These are phyloP conservation scores for Tromatobia lineatoria DNA, from an alignment of 2,888 invertebrate species.

Conservation along the genomic window DNA sequence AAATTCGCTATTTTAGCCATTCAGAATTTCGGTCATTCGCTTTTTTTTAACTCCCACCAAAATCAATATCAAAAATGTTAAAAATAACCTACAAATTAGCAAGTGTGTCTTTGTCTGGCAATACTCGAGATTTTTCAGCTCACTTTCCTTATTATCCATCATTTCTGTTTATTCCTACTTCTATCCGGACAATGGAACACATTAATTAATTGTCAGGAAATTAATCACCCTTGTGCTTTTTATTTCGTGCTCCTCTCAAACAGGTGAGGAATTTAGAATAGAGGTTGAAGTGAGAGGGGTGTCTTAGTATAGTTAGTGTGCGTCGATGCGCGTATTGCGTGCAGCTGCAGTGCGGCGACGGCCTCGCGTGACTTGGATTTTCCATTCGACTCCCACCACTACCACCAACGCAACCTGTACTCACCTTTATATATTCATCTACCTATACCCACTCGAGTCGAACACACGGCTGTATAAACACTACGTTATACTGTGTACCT, in stretches of 20 bases:
- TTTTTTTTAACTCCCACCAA: too few species aligned
- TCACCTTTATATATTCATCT: slow-evolving; percentile 35
- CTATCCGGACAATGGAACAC: neutral
- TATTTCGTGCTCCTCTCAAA: neutral
- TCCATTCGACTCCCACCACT: slow-evolving; percentile 64
- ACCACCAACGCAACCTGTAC: neutral
- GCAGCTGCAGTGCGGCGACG: slow-evolving; percentile 70
- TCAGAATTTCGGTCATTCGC: too few species aligned
- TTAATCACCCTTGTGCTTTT: slow-evolving; percentile 1
- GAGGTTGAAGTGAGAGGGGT: neutral
- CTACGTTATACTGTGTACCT: slow-evolving; percentile 3
- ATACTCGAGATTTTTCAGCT: neutral
- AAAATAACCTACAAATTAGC: neutral
- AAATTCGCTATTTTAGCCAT: too few species aligned
- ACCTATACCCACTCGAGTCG: slow-evolving; percentile 4
- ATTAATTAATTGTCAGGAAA: neutral
- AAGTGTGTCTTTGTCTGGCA: too few species aligned
- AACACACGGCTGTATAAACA: slow-evolving; percentile 26
- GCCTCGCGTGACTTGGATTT: slow-evolving; percentile 74
- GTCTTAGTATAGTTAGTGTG: slow-evolving; percentile 42
- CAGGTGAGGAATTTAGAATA: neutral
- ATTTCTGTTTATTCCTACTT: neutral
- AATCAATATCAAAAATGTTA: too few species aligned
- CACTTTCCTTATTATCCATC: neutral
- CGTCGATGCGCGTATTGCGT: slow-evolving; percentile 53